Conservation (phyloP, 2,113 vertebrate genomes). For the Phylloscopus whistleri region DNA sequence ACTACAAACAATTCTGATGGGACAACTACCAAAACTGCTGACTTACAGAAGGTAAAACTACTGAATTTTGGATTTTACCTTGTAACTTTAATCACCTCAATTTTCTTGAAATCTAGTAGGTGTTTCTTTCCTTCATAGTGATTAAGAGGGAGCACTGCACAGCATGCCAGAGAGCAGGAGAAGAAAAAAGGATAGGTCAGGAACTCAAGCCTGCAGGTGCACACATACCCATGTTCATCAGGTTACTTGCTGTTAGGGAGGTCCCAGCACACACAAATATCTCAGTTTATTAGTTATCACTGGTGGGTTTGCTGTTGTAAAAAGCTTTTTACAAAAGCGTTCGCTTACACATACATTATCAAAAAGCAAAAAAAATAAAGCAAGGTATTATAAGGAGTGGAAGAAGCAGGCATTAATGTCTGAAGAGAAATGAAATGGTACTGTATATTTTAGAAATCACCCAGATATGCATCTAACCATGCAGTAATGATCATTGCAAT, state of each 20-base stretch:
- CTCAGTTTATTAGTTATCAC: not conserved
- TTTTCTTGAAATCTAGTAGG: conserved; percentile 71
- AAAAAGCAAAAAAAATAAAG: conserved; percentile 1
- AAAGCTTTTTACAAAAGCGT: not conserved
- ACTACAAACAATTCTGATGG: not conserved
- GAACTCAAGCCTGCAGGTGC: conserved; percentile 23
- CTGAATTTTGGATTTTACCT: conserved; percentile 51
- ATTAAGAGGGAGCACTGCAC: conserved; percentile 65
- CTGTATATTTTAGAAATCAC: not conserved
- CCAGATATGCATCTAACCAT: not conserved
- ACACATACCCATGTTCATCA: not conserved
- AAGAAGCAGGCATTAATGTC: not conserved
- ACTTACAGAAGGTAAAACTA: conserved; percentile 15
- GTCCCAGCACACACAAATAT: not conserved
- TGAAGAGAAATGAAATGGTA: not conserved
- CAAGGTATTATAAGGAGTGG: not conserved
- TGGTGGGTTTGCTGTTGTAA: not conserved
- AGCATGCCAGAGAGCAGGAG: conserved; percentile 57
- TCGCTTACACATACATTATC: not conserved
- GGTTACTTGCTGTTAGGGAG: not conserved
- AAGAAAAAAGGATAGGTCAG: conserved; percentile 63
- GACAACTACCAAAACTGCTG: not conserved
- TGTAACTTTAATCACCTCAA: conserved; percentile 75
- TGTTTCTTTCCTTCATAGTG: conserved; percentile 75
- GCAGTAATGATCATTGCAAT: not conserved